Percentiles rank a stretch among this genome's conserved stretches.
Conservation (phyloP, 2,888 invertebrate genomes). For the Philhelius pedissequus region DNA sequence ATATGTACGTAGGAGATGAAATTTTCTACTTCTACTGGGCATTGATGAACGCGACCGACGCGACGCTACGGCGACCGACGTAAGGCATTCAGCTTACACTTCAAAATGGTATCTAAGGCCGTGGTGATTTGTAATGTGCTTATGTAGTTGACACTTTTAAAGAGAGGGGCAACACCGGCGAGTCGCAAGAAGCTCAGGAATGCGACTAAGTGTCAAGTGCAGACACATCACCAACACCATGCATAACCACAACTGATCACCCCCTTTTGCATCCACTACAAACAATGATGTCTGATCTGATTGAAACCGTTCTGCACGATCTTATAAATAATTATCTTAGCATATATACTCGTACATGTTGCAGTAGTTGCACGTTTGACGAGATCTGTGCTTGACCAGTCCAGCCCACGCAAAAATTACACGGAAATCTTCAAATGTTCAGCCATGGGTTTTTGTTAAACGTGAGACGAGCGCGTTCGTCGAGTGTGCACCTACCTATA, state of each 20-base stretch:
- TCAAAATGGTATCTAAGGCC: constrained; percentile 40
- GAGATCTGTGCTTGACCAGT: constrained; percentile 13
- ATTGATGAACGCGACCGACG: not conserved
- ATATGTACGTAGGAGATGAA: constrained; percentile 24
- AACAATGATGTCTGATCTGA: constrained; percentile 12
- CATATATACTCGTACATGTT: constrained; percentile 1
- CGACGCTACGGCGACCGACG: not conserved
- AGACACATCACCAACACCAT: constrained; percentile 35
- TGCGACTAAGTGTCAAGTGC: constrained; percentile 64
- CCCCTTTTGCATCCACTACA: not conserved
- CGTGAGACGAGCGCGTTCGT: not conserved
- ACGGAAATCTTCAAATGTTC: constrained; percentile 20
- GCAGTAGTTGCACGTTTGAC: not conserved
- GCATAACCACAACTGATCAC: not conserved
- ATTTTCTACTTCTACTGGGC: constrained; percentile 30
- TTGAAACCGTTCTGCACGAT: constrained; percentile 61
- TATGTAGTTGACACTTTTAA: constrained; percentile 42
- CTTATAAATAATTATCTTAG: constrained; percentile 48
- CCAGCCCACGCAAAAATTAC: constrained; percentile 18
- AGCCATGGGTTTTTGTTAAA: not conserved
- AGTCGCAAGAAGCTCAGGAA: constrained; percentile 34
- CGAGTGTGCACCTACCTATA: not conserved
- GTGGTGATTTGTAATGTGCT: constrained; percentile 28
- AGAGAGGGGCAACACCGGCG: too few species aligned
- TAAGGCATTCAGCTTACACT: constrained; percentile 21